phyloP scores from a whole-genome alignment of 2,113 vertebrate genomes.

The human (Homo sapiens) region GRCh38 chr18:69215501-69216000 shows the following conservation, averaged over 20 bases:
- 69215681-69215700: background rate
- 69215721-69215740: background rate
- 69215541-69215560: background rate
- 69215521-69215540: background rate
- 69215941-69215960: background rate
- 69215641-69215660: background rate
- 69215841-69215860: background rate
- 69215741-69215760: background rate
- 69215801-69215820: background rate
- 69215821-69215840: background rate
- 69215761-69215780: background rate
- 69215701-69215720: background rate
- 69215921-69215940: background rate
- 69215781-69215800: background rate
- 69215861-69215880: background rate
- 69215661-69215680: background rate
- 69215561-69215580: background rate
- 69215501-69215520: background rate
- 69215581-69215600: no score
- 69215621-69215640: background rate
- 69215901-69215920: background rate
- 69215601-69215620: background rate
- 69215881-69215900: background rate
- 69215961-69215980: background rate
- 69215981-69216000: background rate